Base-by-base conservation (phyloP, 1,140 invertebrate species). In the Meloidogyne chitwoodi region DNA sequence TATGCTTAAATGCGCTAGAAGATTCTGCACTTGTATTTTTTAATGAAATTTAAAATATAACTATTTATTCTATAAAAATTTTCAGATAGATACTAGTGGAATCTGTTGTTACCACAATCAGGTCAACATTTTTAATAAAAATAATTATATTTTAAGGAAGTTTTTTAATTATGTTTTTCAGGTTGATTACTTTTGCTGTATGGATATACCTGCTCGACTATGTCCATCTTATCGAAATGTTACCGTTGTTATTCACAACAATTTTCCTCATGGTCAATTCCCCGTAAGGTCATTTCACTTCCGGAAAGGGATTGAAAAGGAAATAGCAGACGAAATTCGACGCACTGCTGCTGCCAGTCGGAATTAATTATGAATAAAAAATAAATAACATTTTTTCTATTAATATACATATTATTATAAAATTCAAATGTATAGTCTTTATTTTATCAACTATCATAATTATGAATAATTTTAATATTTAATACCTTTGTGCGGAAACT, bases 71-170 rank as follows among this genome's bases (percentile, higher is more conserved):
- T n/a, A n/a, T n/a, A n/a, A n/a, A n/a, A 14, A 22, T n/a, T 22
- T 69, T 79, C 19, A 78, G 77, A 68, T 68, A n/a, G 75, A 78
- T 48, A 67, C 77, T 22, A 61, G 63, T 19, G 68, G 56, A 26
- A 84, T 86, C 16, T 86, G 85, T 72, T 86, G 85, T 74, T 86
- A 83, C 67, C 83, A 86, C 68, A 86, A 86, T 76, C 84, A 86
- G 34, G 70, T 71, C 31, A 26, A 38, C 2, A 14, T 64, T 19
- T 22, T 69, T n/a, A 1, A n/a, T 48, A 65, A 8, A n/a, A 68
- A 61, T 14, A 68, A 68, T 34, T 22, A 68, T 8, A 64, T 64
- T 10, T 29, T n/a, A 66, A 4, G 38, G n/a, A 16, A 5, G 16
- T 29, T 31, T 34, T 24, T n/a, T 62, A 10, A 71, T 38, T 41